Evolutionary conservation across 2,888 invertebrate genomes (phyloP).

Genomic region (Lasioglossum oenotherae): DNA sequence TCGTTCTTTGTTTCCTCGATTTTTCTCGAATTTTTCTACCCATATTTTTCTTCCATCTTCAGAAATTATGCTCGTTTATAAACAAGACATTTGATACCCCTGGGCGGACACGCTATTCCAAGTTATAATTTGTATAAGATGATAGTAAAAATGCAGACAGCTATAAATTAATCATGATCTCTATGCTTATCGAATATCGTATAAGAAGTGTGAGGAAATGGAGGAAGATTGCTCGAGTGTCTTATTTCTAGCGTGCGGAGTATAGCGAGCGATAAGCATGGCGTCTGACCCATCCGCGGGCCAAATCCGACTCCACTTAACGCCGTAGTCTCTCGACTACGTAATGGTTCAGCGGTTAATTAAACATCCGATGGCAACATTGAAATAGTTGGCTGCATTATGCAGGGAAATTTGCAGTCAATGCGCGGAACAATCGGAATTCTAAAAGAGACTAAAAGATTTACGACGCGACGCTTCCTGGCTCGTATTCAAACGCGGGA

Average conservation of each 20-base stretch:
- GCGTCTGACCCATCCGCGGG: neutral
- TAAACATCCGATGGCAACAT: conserved; percentile 9
- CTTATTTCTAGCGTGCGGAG: neutral
- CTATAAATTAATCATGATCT: no score
- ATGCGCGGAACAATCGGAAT: neutral
- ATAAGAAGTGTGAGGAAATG: neutral
- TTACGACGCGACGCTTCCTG: conserved; percentile 15
- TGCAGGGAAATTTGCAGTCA: neutral
- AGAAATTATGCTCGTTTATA: neutral
- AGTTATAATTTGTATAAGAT: neutral
- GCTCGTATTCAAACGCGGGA: conserved; percentile 12
- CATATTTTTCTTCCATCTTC: neutral
- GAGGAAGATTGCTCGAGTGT: neutral
- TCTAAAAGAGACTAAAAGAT: conserved; percentile 18
- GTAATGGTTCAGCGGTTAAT: neutral
- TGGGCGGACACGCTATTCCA: neutral
- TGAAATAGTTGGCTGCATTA: conserved; percentile 12
- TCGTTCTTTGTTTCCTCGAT: neutral
- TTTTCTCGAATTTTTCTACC: neutral
- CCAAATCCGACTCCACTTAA: neutral
- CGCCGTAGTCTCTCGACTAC: neutral
- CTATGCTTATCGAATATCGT: neutral
- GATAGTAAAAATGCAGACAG: no score
- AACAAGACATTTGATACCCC: neutral
- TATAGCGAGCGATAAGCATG: neutral